Evolutionary conservation across 2,888 invertebrate genomes (phyloP).

Genomic region (Watsonalla cultraria): DNA sequence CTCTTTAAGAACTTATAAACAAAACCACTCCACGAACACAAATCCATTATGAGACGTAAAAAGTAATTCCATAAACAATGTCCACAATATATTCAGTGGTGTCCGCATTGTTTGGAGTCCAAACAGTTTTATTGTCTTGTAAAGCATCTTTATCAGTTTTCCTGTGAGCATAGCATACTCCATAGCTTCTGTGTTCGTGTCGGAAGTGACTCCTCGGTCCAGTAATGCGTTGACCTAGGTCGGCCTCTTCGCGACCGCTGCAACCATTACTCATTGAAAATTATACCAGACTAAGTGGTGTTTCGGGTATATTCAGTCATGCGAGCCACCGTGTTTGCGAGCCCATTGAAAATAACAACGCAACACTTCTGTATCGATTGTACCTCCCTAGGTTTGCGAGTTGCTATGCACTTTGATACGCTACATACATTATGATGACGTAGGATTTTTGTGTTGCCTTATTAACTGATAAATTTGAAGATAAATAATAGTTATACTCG

Average conservation of each 20-base stretch:
- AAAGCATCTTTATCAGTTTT: conserved; percentile 10
- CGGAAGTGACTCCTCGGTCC: conserved; percentile 48
- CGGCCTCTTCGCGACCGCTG: conserved; percentile 40
- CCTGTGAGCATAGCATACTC: conserved; percentile 28
- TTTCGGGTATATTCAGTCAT: conserved; percentile 65
- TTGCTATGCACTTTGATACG: not conserved
- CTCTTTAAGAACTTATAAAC: no score
- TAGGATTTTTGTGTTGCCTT: no score
- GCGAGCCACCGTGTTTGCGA: conserved; percentile 31
- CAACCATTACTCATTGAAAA: conserved; percentile 72
- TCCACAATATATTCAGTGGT: not conserved
- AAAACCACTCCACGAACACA: no score
- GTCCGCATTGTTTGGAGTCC: not conserved
- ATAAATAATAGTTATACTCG: no score
- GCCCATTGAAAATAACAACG: conserved; percentile 21
- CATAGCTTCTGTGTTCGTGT: conserved; percentile 27
- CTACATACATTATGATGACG: not conserved
- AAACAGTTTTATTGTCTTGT: conserved; percentile 11
- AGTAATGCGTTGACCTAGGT: conserved; percentile 70
- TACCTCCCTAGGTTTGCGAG: conserved; percentile 15
- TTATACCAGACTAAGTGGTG: conserved; percentile 73
- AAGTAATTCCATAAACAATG: not conserved
- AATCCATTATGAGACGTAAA: no score
- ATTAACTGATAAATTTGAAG: no score
- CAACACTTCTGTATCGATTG: conserved; percentile 37